Conservation (phyloP, 2,797 vertebrate species). For the Danio albolineatus region DNA sequence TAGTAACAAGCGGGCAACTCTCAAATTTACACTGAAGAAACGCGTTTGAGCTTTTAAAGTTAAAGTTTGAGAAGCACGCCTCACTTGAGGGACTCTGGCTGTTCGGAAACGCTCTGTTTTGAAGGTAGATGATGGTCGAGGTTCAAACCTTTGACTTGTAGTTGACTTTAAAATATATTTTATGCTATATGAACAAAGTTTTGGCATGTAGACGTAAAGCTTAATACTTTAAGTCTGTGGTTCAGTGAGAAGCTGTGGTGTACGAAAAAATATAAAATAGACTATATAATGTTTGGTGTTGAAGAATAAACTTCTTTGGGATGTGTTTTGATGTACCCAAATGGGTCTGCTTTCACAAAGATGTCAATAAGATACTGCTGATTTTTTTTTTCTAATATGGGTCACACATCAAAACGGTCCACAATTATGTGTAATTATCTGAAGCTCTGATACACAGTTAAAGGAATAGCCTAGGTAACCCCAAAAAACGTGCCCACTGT, state of each 20-base stretch:
- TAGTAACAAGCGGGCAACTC: slow-evolving; percentile 15
- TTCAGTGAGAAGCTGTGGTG: not conserved
- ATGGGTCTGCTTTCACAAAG: not conserved
- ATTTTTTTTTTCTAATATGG: slow-evolving; percentile 11
- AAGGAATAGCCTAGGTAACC: not conserved
- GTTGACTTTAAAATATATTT: not conserved
- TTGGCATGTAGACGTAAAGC: not conserved
- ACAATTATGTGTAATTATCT: slow-evolving; percentile 24
- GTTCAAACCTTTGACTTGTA: not conserved
- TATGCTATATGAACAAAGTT: slow-evolving; percentile 23
- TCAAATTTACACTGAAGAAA: slow-evolving; percentile 16
- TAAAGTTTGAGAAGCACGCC: slow-evolving; percentile 52
- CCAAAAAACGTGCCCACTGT: not conserved
- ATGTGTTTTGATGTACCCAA: not conserved
- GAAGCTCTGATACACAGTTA: slow-evolving; percentile 32
- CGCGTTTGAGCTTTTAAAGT: slow-evolving; percentile 47
- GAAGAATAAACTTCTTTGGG: not conserved
- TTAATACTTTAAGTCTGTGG: not conserved
- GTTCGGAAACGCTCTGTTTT: not conserved
- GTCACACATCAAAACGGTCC: slow-evolving; percentile 16
- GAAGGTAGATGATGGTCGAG: too few relatives aligned
- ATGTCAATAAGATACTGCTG: not conserved
- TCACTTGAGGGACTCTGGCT: not conserved
- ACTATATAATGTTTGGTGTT: not conserved
- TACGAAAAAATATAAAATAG: not conserved